Percentiles rank a stretch among this genome's conserved stretches.
These are phyloP conservation scores for Corythornis vintsioides DNA, from an alignment of 2,113 vertebrate genomes.

Conservation along the genomic window DNA sequence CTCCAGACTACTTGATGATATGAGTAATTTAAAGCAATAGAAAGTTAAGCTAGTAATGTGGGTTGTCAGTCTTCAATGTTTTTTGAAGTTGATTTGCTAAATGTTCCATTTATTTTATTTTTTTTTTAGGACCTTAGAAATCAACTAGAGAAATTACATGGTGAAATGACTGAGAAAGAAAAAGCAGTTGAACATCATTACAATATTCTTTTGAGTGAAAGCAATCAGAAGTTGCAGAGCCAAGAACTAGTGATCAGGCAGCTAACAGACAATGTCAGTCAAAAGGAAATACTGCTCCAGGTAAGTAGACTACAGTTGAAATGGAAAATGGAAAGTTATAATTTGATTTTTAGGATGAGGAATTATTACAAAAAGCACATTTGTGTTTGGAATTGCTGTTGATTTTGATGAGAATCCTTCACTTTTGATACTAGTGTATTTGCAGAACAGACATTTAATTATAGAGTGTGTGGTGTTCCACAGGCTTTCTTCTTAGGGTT, in stretches of 20 bases:
- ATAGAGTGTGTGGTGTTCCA: not conserved
- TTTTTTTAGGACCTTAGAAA: constrained; percentile 85
- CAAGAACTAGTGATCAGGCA: constrained; percentile 81
- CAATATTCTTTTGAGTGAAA: constrained; percentile 80
- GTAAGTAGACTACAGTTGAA: constrained; percentile 63
- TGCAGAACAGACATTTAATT: constrained; percentile 33
- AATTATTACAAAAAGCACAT: not conserved
- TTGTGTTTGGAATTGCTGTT: constrained; percentile 21
- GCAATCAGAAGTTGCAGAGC: constrained; percentile 78
- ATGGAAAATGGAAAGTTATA: not conserved
- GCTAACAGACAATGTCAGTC: constrained; percentile 78
- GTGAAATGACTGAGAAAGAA: constrained; percentile 84
- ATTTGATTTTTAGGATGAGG: not conserved
- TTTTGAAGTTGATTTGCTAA: constrained; percentile 10
- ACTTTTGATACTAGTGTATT: not conserved
- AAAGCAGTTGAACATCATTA: constrained; percentile 80
- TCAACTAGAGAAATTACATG: constrained; percentile 88
- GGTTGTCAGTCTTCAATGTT: not conserved
- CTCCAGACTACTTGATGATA: not conserved
- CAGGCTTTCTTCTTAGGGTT: not conserved
- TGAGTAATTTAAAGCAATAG: not conserved
- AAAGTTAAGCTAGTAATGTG: not conserved
- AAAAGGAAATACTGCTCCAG: constrained; percentile 87
- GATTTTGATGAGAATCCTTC: constrained; percentile 21
- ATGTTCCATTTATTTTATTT: not conserved